Conservation (phyloP, 2,888 invertebrate species). For the Diarsia dahlii region DNA sequence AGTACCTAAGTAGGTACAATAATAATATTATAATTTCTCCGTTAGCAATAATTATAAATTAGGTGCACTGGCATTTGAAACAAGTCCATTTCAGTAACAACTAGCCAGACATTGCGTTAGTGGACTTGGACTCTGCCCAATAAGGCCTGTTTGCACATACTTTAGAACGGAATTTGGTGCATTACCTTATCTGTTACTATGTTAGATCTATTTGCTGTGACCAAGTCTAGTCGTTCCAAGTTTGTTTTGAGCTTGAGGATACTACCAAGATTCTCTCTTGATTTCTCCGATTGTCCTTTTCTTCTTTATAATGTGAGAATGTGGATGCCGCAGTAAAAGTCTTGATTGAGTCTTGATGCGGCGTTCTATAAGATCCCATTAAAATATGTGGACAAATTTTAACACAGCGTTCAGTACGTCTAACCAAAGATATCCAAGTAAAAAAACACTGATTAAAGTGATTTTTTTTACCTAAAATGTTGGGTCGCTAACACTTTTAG, state of each 20-base stretch:
- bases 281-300: not conserved
- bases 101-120: conserved; percentile 29
- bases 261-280: not conserved
- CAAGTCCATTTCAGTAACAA: conserved; percentile 28
- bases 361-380: not conserved
- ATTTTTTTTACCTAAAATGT: too few species aligned
- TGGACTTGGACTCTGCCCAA: conserved; percentile 10
- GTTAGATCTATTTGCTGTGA: conserved; percentile 3
- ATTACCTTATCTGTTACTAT: conserved; percentile 34
- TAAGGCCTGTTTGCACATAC: conserved; percentile 33
- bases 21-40: not conserved
- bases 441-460: too few species aligned
- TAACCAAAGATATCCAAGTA: too few species aligned
- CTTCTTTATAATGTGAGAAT: not conserved
- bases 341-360: not conserved
- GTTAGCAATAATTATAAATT: conserved; percentile 1
- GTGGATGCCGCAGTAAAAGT: not conserved
- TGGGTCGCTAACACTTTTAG: too few species aligned
- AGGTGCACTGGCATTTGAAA: conserved; percentile 26
- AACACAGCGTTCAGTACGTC: too few species aligned
- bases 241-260: not conserved
- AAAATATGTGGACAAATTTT: too few species aligned
- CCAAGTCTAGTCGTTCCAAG: not conserved
- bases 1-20: not conserved
- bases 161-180: conserved; percentile 36